phyloP scores from a whole-genome alignment of 2,888 invertebrate species.

The Drosophila phalerata region DNA sequence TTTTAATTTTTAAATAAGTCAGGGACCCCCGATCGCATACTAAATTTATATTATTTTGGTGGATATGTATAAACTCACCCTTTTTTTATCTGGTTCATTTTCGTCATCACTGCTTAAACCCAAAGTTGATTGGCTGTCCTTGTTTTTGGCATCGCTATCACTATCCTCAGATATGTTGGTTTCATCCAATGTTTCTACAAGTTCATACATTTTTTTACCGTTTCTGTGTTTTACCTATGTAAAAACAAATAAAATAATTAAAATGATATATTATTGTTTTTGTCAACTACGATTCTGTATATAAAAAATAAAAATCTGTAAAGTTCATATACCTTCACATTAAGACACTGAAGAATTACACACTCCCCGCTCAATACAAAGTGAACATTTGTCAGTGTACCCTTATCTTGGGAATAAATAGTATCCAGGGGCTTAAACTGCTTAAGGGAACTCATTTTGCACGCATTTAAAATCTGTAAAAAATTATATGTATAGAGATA shows the following conservation, averaged over 20 bases:
- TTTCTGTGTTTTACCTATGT: slow-evolving; percentile 38
- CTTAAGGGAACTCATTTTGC: slow-evolving; percentile 73
- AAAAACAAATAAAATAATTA: not conserved
- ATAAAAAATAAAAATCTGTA: no score
- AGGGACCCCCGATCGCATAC: not conserved
- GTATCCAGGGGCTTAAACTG: slow-evolving; percentile 82
- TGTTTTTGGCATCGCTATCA: not conserved
- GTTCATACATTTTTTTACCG: slow-evolving; percentile 34
- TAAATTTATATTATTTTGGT: not conserved
- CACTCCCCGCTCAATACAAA: slow-evolving; percentile 85
- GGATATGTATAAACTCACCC: slow-evolving; percentile 15
- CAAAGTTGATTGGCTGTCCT: not conserved
- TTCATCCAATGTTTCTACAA: slow-evolving; percentile 3
- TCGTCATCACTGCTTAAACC: no score
- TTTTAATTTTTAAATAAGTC: no score
- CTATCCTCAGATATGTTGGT: not conserved
- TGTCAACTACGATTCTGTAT: no score
- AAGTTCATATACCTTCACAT: slow-evolving; percentile 67
- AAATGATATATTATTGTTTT: not conserved
- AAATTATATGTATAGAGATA: not conserved
- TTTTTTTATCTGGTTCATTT: not conserved
- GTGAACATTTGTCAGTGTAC: slow-evolving; percentile 78
- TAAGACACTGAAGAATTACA: slow-evolving; percentile 83
- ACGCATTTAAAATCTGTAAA: slow-evolving; percentile 68
- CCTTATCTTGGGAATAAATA: slow-evolving; percentile 81